These are phyloP conservation scores for Pseudomyrmex concolor DNA, from an alignment of 1,140 invertebrate species.

Conservation along the genomic window DNA sequence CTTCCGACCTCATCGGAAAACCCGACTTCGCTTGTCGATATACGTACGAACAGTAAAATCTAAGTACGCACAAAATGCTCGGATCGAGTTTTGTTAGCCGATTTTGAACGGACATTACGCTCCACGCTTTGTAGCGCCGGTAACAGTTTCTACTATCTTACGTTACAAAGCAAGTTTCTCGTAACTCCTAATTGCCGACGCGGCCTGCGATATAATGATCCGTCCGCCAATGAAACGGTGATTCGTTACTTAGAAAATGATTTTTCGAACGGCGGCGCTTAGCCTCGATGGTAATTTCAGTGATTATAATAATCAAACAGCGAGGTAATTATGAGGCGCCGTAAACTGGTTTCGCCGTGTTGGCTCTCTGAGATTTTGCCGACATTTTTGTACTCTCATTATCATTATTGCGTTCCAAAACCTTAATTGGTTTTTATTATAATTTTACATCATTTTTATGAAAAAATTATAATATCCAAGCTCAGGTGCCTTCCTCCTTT, in stretches of 20 bases:
- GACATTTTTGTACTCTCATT: conserved; percentile 1
- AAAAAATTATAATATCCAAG: neutral
- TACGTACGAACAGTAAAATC: conserved; percentile 9
- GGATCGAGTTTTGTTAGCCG: neutral
- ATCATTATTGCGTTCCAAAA: neutral
- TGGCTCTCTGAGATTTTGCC: conserved; percentile 10
- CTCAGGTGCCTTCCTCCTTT: neutral
- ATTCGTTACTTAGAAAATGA: conserved; percentile 39
- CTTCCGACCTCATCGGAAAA: conserved; percentile 28
- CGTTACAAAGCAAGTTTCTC: conserved; percentile 31
- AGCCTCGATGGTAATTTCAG: conserved; percentile 6
- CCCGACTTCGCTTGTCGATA: neutral
- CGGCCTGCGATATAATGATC: conserved; percentile 15
- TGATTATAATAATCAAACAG: conserved; percentile 36
- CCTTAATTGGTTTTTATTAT: neutral
- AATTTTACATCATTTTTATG: neutral
- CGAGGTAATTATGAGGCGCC: conserved; percentile 34
- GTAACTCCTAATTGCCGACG: conserved; percentile 17
- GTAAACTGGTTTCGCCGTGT: conserved; percentile 28
- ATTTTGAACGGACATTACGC: neutral
- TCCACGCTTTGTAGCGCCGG: neutral
- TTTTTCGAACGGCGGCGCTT: conserved; percentile 5
- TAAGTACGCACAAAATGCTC: neutral
- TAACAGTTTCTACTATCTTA: conserved; percentile 25
- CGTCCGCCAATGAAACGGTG: conserved; percentile 25